Evolutionary conservation across 2,888 invertebrate genomes (phyloP), one percentile per base, ranked within the genome.

Genomic region (Escarpia spicata): DNA sequence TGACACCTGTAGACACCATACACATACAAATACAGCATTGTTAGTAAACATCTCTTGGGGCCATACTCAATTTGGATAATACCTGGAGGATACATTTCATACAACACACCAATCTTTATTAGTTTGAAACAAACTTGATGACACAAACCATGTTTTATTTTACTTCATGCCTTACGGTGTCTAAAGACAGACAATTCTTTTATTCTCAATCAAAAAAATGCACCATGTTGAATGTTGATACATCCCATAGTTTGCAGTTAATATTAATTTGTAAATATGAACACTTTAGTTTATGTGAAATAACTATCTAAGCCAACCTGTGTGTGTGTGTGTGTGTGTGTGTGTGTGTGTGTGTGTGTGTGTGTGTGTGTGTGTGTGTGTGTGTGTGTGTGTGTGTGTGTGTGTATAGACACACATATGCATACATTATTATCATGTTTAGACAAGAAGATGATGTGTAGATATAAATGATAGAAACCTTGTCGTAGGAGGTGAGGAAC

Each of bases 401-500:
- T 60, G 10, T 60, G 10, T 60, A 60, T 60, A 60, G 9, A 10
- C 15, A 60, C 15, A 60, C 15, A 60, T 60, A 60, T 60, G 12
- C 15, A 60, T 60, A 60, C 15, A 60, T 26, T 75, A 75, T 26
- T 26, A 26, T 4, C 26, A 75, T 75, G 26, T 75, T 26, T 26
- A 26, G 2, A 52, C 52, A 9, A 52, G 12, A 0, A 52, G 52
- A 52, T 52, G 52, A 26, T 26, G 6, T 26, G 75, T n/a, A 75
- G 26, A 37, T n/a, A 43, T 37, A 52, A 52, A 58, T 92, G 6
- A n/a, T 1, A 92, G 19, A 44, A 94, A 98, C 98, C 97, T 98
- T 98, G 94, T 97, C 97, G 95, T 97, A 97, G 3, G 97, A 97
- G 93, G 98, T 97, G 12, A 99, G 97, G 92, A 97, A 97, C 97